These are phyloP conservation scores for Siniperca chuatsi DNA, from an alignment of 2,113 vertebrate species.

Conservation along the genomic window DNA sequence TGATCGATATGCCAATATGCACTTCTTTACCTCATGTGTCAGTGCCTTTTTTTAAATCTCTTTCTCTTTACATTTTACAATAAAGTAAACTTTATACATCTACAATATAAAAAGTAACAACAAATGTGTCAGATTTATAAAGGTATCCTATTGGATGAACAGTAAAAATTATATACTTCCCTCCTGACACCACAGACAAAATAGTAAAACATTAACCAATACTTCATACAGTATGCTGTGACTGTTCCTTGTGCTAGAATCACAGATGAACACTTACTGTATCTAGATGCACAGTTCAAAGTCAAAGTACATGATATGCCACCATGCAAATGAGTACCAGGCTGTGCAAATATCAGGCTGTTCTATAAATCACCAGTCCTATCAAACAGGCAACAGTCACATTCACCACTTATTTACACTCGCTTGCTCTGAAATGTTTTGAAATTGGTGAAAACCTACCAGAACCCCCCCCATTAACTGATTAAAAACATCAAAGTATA, in stretches of 20 bases:
- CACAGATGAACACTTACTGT: neutral
- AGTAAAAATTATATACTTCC: neutral
- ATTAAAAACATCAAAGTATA: too few relatives aligned
- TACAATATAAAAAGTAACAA: neutral
- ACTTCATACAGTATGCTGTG: neutral
- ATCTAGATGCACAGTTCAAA: neutral
- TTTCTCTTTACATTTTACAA: neutral
- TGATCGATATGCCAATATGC: slow-evolving; percentile 64
- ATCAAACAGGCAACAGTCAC: neutral
- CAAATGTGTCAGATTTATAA: neutral
- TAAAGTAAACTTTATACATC: neutral
- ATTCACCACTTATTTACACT: neutral
- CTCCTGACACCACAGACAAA: neutral
- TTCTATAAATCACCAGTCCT: neutral
- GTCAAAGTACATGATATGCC: neutral
- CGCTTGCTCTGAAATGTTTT: neutral
- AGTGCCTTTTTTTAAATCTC: neutral
- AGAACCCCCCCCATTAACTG: neutral
- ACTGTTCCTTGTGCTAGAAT: neutral
- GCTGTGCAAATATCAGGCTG: slow-evolving; percentile 6
- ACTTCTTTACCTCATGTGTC: slow-evolving; percentile 39
- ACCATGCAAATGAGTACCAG: neutral
- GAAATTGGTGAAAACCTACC: neutral
- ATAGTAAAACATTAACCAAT: neutral
- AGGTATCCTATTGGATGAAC: neutral